These are phyloP conservation scores for Tragopan temminckii DNA, from an alignment of 2,797 vertebrate genomes.

Conservation along the genomic window DNA sequence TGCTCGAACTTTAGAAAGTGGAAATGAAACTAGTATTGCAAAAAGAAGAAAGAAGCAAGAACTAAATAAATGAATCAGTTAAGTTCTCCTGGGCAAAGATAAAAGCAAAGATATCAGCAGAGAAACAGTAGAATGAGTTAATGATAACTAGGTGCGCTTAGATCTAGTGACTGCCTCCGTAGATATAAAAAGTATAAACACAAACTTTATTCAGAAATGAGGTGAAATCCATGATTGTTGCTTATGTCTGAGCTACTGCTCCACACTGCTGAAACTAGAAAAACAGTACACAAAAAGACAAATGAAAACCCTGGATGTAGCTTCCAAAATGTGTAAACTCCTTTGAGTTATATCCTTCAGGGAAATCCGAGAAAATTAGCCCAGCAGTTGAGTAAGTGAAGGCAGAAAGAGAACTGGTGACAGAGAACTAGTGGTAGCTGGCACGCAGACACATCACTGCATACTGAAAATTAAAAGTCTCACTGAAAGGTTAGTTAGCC, in stretches of 20 bases:
- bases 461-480: background rate
- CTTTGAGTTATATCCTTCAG: background rate
- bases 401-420: background rate
- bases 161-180: background rate
- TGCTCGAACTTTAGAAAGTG: background rate
- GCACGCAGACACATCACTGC: background rate
- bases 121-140: constrained; percentile 4
- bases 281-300: background rate
- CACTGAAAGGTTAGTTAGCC: background rate
- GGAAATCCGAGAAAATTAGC: background rate
- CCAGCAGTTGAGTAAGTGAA: background rate
- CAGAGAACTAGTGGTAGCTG: background rate
- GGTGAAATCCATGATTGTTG: background rate
- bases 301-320: background rate
- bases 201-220: background rate
- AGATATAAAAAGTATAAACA: background rate
- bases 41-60: background rate
- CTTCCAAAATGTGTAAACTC: background rate
- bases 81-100: background rate
- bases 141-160: background rate
- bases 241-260: background rate
- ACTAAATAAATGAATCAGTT: background rate
- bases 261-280: background rate
- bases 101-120: constrained; percentile 17
- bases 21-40: background rate